A percentile compares a stretch with the other conserved stretches of the same genome.
phyloP scores from a whole-genome alignment of 2,888 invertebrate genomes.

The Crossocerus cetratus region DNA sequence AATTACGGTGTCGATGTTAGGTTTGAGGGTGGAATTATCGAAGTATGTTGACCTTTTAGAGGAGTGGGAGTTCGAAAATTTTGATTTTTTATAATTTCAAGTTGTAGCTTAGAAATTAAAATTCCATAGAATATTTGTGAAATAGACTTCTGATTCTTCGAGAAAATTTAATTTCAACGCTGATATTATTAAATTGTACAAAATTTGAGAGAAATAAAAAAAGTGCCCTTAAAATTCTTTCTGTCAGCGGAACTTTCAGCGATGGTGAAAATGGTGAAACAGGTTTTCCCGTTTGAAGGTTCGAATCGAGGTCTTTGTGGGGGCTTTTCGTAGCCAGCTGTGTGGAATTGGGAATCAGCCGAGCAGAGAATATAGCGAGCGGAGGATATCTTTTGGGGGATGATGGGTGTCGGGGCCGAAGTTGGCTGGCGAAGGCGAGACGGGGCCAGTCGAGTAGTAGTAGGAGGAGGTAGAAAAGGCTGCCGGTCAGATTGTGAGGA shows the following conservation, averaged over 20 bases:
- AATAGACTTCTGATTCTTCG: too few species aligned
- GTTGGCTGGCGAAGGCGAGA: conserved; percentile 35
- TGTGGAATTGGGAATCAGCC: neutral
- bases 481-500: conserved; percentile 64
- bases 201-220: too few species aligned
- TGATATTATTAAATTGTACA: too few species aligned
- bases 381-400: conserved; percentile 6
- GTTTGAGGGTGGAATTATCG: too few species aligned
- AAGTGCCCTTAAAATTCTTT: too few species aligned
- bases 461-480: conserved; percentile 42
- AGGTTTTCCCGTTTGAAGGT: neutral
- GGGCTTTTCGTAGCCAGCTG: neutral
- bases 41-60: too few species aligned
- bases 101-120: too few species aligned
- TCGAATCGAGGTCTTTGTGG: neutral
- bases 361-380: neutral
- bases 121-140: neutral
- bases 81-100: too few species aligned
- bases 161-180: too few species aligned
- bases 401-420: conserved; percentile 35
- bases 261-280: neutral
- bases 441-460: conserved; percentile 29
- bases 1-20: too few species aligned
- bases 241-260: neutral
- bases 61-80: too few species aligned